These are phyloP conservation scores for Distichodus sexfasciatus DNA, from an alignment of 2,797 vertebrate genomes.

Conservation along the genomic window DNA sequence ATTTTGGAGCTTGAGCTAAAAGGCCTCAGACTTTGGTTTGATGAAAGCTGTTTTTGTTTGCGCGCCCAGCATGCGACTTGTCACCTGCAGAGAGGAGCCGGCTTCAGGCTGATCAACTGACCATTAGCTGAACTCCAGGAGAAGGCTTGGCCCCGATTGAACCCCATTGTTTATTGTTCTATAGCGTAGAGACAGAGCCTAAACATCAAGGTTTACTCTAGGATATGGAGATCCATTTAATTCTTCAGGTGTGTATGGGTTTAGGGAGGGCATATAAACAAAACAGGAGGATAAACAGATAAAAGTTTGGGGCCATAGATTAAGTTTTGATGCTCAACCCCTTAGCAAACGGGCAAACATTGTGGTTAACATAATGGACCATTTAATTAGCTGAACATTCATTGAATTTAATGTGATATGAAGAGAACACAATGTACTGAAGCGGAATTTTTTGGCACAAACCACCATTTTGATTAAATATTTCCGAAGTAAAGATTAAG, in stretches of 20 bases:
- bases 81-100: too few relatives aligned
- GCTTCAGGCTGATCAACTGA: constrained; percentile 25
- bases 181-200: constrained; percentile 25
- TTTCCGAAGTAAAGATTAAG: too few relatives aligned
- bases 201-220: not conserved
- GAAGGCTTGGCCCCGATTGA: constrained; percentile 14
- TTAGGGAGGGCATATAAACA: not conserved
- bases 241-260: not conserved
- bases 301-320: not conserved
- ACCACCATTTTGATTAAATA: too few relatives aligned
- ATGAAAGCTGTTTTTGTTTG: not conserved
- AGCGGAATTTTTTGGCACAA: too few relatives aligned
- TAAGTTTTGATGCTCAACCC: too few relatives aligned
- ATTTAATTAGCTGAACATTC: too few relatives aligned
- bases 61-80: too few relatives aligned
- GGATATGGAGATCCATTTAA: not conserved
- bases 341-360: too few relatives aligned
- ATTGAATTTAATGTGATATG: too few relatives aligned
- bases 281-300: not conserved
- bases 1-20: not conserved
- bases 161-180: constrained; percentile 47
- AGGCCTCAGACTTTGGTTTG: not conserved
- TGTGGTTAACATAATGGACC: too few relatives aligned
- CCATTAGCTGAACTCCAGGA: constrained; percentile 29
- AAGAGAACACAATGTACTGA: too few relatives aligned